These are phyloP conservation scores for Drosophila colorata DNA, from an alignment of 2,888 invertebrate species.

Conservation along the genomic window DNA sequence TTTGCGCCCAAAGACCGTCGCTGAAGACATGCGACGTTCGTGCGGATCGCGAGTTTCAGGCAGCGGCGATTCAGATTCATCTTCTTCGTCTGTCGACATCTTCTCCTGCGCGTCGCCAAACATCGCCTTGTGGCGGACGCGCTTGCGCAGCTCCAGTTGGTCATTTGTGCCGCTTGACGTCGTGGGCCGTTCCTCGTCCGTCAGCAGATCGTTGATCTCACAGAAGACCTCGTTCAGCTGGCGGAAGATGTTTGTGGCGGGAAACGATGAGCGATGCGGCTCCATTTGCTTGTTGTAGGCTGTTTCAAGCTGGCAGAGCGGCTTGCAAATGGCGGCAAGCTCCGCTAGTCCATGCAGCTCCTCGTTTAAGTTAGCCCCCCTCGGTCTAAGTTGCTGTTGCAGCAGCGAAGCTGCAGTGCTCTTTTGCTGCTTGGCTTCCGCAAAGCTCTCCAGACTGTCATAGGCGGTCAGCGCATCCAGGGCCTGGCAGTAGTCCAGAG, in stretches of 20 bases:
- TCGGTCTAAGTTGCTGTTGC: constrained; percentile 47
- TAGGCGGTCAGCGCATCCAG: constrained; percentile 77
- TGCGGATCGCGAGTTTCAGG: constrained; percentile 2
- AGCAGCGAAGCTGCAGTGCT: neutral
- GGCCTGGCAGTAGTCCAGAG: constrained; percentile 70
- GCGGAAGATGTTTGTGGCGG: constrained; percentile 67
- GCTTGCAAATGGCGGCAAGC: constrained; percentile 39
- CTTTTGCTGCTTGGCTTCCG: constrained; percentile 17
- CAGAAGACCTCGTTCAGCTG: constrained; percentile 52
- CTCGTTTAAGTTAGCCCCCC: constrained; percentile 31
- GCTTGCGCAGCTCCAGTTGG: constrained; percentile 44
- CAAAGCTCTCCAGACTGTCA: constrained; percentile 60
- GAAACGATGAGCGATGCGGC: constrained; percentile 44
- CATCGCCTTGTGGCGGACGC: constrained; percentile 58
- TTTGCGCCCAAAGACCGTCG: constrained; percentile 58
- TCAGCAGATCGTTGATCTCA: constrained; percentile 54
- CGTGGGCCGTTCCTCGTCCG: constrained; percentile 5
- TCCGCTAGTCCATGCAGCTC: constrained; percentile 59
- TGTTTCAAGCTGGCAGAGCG: constrained; percentile 68
- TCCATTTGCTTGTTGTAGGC: constrained; percentile 79
- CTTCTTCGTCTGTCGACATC: neutral
- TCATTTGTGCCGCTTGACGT: constrained; percentile 8
- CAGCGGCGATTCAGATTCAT: neutral
- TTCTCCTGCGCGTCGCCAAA: constrained; percentile 34
- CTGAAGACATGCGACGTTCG: constrained; percentile 70